Conservation (phyloP, 2,888 invertebrate genomes). For the Drosophila yooni region DNA sequence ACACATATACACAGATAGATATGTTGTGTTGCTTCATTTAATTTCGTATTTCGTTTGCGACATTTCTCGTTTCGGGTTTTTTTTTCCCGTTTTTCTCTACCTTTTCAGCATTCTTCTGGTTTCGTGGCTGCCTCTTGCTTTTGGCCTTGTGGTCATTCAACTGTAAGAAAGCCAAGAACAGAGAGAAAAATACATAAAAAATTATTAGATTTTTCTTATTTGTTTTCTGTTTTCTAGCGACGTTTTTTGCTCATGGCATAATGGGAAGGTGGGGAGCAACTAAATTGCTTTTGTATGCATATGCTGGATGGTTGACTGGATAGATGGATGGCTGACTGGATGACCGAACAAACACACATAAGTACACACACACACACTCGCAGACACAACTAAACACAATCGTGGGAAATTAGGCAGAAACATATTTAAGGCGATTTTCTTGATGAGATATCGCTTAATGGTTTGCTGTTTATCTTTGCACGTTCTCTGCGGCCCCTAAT, state of each 20-base stretch:
- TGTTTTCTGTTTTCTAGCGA: slow-evolving; percentile 33
- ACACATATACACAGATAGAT: slow-evolving; percentile 4
- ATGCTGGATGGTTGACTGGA: slow-evolving; percentile 58
- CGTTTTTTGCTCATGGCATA: slow-evolving; percentile 44
- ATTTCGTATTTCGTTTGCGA: slow-evolving; percentile 55
- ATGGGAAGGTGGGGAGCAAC: slow-evolving; percentile 13
- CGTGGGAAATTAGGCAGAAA: slow-evolving; percentile 79
- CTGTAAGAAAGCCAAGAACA: slow-evolving; percentile 66
- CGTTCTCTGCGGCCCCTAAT: slow-evolving; percentile 49
- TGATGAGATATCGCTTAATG: slow-evolving; percentile 77
- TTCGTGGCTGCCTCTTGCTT: slow-evolving; percentile 42
- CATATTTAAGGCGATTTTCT: slow-evolving; percentile 79
- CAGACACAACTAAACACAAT: slow-evolving; percentile 30
- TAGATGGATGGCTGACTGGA: slow-evolving; percentile 41
- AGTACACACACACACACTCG: slow-evolving; percentile 12
- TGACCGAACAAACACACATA: slow-evolving; percentile 9
- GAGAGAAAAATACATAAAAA: slow-evolving; percentile 63
- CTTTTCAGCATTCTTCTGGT: slow-evolving; percentile 50
- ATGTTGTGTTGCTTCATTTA: slow-evolving; percentile 61
- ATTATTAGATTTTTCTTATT: slow-evolving; percentile 68
- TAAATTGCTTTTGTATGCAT: slow-evolving; percentile 79
- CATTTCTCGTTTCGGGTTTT: slow-evolving; percentile 47
- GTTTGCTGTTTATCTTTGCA: slow-evolving; percentile 62
- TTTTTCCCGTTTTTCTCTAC: slow-evolving; percentile 32
- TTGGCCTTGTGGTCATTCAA: slow-evolving; percentile 74